phyloP scores from a whole-genome alignment of 2,888 invertebrate species.

The Diarsia dahlii region DNA sequence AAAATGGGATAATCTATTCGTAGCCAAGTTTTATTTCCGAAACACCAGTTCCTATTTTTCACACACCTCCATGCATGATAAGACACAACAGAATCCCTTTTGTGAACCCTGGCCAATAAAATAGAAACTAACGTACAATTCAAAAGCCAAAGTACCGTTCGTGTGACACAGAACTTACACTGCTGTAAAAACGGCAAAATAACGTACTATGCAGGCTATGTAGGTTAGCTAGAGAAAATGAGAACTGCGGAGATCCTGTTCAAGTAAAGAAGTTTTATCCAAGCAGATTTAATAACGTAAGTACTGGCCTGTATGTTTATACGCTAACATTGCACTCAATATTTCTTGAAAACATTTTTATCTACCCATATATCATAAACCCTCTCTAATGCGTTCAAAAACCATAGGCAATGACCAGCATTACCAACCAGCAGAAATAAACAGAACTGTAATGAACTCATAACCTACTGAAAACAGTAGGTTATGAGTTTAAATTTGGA shows the following conservation, averaged over 20 bases:
- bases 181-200: not conserved
- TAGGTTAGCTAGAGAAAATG: conserved; percentile 5
- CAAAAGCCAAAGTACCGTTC: not conserved
- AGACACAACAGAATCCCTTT: not conserved
- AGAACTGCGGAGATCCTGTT: not conserved
- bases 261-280: not conserved
- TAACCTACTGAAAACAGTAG: too few species aligned
- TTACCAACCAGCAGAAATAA: too few species aligned
- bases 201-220: not conserved
- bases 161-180: not conserved
- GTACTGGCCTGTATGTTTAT: not conserved
- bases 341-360: not conserved
- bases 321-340: not conserved
- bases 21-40: conserved; percentile 11
- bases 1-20: conserved; percentile 26
- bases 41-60: conserved; percentile 19
- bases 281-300: not conserved
- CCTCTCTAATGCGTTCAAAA: too few species aligned
- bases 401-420: too few species aligned
- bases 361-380: too few species aligned
- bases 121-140: not conserved
- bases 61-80: not conserved
- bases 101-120: not conserved
- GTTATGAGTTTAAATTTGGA: too few species aligned
- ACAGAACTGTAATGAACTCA: too few species aligned